These are phyloP conservation scores for Lota lota DNA, from an alignment of 2,113 vertebrate species.

Conservation along the genomic window DNA sequence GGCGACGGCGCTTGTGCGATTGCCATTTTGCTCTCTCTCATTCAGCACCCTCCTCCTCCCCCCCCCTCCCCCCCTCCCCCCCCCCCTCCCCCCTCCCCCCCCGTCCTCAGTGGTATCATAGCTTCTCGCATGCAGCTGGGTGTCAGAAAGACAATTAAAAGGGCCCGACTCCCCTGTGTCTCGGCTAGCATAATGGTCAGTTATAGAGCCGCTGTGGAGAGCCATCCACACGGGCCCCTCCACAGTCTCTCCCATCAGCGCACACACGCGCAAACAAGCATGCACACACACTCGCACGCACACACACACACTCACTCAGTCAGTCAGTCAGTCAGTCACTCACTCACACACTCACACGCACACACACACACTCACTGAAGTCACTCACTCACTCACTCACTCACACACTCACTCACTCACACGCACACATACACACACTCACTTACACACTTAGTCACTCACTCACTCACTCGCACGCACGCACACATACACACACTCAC, in stretches of 20 bases:
- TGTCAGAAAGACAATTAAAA: constrained; percentile 82
- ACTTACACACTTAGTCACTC: too few species aligned
- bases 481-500: too few species aligned
- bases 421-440: too few species aligned
- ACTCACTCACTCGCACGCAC: too few species aligned
- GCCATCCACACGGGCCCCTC: constrained; percentile 27
- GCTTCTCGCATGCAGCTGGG: constrained; percentile 71
- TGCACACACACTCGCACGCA: too few species aligned
- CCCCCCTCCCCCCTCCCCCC: constrained; percentile 27
- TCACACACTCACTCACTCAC: too few species aligned
- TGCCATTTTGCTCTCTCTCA: constrained; percentile 75
- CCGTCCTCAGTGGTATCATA: constrained; percentile 78
- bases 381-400: too few species aligned
- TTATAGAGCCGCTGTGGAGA: constrained; percentile 44
- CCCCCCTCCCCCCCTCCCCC: constrained; percentile 67
- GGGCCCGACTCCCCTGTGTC: constrained; percentile 75
- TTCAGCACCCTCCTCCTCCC: constrained; percentile 61
- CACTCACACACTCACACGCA: too few species aligned
- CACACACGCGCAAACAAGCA: constrained; percentile 14
- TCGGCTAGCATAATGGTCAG: constrained; percentile 69
- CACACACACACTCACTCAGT: too few species aligned
- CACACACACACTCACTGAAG: too few species aligned
- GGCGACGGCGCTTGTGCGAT: constrained; percentile 71
- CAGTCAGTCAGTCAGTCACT: too few species aligned
- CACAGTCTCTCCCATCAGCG: constrained; percentile 25